These are phyloP conservation scores for Aptenodytes forsteri DNA, from an alignment of 2,113 vertebrate species.

Conservation along the genomic window DNA sequence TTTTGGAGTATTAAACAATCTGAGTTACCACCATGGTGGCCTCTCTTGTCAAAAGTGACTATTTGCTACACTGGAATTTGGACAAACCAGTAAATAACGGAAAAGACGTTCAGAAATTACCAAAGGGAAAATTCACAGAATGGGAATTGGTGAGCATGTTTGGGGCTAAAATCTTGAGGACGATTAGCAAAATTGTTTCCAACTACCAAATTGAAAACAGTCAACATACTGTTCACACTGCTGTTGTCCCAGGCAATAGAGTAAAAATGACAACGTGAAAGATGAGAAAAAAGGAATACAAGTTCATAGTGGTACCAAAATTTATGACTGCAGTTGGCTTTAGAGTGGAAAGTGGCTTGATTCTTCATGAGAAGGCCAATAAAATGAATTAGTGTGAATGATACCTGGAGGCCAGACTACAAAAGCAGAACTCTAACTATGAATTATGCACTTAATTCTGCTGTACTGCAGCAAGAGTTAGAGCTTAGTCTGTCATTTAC, in stretches of 20 bases:
- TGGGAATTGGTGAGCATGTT: not conserved
- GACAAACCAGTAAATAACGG: not conserved
- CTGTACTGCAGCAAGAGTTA: not conserved
- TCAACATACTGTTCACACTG: not conserved
- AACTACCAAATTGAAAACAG: not conserved
- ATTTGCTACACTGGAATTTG: not conserved
- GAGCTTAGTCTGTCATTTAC: not conserved
- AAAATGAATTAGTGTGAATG: not conserved
- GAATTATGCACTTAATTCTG: slow-evolving; percentile 6
- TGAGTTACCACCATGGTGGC: not conserved
- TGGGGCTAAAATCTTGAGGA: not conserved
- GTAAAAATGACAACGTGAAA: not conserved
- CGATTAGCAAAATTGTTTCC: not conserved
- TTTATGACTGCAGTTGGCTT: not conserved
- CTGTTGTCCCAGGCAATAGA: not conserved
- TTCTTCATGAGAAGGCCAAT: not conserved
- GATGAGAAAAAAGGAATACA: not conserved
- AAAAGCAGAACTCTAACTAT: not conserved
- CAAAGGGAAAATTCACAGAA: not conserved
- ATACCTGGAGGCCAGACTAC: not conserved
- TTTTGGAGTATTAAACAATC: not conserved
- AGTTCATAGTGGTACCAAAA: not conserved
- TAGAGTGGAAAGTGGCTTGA: not conserved
- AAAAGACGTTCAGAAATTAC: not conserved
- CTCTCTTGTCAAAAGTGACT: not conserved